These are phyloP conservation scores for Sympetrum striolatum DNA, from an alignment of 2,888 invertebrate species.

Conservation along the genomic window DNA sequence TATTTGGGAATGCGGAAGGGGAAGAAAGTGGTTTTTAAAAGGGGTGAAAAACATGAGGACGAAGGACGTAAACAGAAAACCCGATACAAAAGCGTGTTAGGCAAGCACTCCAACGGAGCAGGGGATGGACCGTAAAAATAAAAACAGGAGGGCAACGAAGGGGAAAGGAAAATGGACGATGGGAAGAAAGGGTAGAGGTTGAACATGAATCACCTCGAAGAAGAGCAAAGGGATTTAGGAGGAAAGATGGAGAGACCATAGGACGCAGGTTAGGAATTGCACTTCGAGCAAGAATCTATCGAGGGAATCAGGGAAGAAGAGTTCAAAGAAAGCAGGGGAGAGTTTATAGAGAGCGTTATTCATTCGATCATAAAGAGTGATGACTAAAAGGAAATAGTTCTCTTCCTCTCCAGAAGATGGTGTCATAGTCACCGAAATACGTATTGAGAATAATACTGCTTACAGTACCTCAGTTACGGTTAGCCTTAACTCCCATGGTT, in stretches of 20 bases:
- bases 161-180: neutral
- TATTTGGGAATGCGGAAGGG: neutral
- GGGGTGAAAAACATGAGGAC: neutral
- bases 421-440: too few species aligned
- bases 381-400: too few species aligned
- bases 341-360: too few species aligned
- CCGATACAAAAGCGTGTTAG: neutral
- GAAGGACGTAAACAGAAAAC: neutral
- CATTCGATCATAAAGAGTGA: too few species aligned
- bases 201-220: neutral
- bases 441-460: too few species aligned
- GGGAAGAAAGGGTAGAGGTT: neutral
- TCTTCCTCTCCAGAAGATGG: too few species aligned
- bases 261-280: neutral
- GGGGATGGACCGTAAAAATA: neutral
- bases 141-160: neutral
- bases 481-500: too few species aligned
- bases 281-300: neutral
- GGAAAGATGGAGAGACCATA: neutral
- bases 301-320: too few species aligned
- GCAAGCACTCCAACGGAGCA: neutral
- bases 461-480: too few species aligned
- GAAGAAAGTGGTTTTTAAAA: neutral
- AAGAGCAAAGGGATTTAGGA: neutral
- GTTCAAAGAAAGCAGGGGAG: too few species aligned